Conservation (phyloP, 2,888 invertebrate species). For the Tanypteryx hageni region DNA sequence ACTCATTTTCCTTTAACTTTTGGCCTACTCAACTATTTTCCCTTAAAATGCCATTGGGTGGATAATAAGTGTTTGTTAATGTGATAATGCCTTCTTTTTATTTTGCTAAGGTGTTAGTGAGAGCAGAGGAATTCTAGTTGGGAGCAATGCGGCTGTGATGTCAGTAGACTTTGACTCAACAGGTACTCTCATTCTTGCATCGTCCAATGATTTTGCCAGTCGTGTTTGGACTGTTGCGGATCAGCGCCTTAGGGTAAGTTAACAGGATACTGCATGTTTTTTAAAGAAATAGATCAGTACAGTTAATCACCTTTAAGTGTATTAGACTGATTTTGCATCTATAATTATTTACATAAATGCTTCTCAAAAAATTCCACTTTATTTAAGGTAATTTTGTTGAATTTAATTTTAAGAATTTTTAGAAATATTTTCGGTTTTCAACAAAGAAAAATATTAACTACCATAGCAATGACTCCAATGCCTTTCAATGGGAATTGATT, state of each 20-base stretch:
- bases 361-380: background rate
- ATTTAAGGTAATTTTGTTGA: background rate
- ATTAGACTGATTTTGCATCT: background rate
- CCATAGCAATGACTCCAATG: too few relatives aligned
- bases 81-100: background rate
- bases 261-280: background rate
- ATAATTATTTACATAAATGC: background rate
- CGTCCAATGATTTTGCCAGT: constrained; percentile 97
- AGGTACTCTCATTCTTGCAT: constrained; percentile 90
- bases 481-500: too few relatives aligned
- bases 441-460: too few relatives aligned
- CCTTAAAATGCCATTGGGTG: too few relatives aligned
- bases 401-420: background rate
- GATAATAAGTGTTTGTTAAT: background rate
- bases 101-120: constrained; percentile 76
- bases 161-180: constrained; percentile 97
- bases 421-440: too few relatives aligned
- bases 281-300: background rate
- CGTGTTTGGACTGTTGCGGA: constrained; percentile 96
- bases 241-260: constrained; percentile 91
- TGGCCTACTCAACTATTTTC: too few relatives aligned
- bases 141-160: constrained; percentile 97
- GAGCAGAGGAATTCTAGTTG: constrained; percentile 87
- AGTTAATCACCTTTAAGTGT: background rate
- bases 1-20: too few relatives aligned